Base-by-base conservation (phyloP, 2,888 invertebrate species). In the Iselma pallidipennis region DNA sequence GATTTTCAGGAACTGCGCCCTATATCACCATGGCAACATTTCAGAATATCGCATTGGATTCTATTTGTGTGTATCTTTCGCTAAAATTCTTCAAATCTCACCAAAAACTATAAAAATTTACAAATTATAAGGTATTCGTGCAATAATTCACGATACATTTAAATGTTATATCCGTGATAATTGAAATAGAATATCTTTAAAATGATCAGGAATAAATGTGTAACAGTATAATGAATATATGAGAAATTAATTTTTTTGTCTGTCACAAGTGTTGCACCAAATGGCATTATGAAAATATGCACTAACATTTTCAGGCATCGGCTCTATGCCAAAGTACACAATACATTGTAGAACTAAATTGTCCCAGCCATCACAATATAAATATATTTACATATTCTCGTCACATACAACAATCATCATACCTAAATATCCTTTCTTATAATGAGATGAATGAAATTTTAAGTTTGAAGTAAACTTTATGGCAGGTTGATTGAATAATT, bases 281-380 rank as follows among this genome's bases (percentile, higher is more conserved):
- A 21, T 23, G 45, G 61, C 61, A 56, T 65, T 61, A 59, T 56
- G 56, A 59, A 65, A 62, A 55, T 59, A 61, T 65, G 65, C 65
- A 59, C 45, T n/a, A 45, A 45, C 23, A 59, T 65, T 59, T 65
- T 65, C 58, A 53, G 56, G 56, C 59, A 54, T 65, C 65, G 65
- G 65, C 65, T 53, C 16, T 33, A 49, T 56, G 65, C 65, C 65
- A 65, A 65, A 65, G 56, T 65, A 65, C 59, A 65, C 65, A 65
- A 65, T 45, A 45, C 45, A 45, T 62, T 51, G 58, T 50, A 56
- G 58, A 58, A 61, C 56, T 65, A 61, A 60, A 65, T 58, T 62
- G 63, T 55, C 59, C 63, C 53, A 57, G 57, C 59, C 57, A 60
- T 25, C 49, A 56, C 53, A 63, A 42, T 42, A 19, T 3, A 28